Conservation (phyloP, 2,113 vertebrate species). For the Brachirus orientalis region DNA sequence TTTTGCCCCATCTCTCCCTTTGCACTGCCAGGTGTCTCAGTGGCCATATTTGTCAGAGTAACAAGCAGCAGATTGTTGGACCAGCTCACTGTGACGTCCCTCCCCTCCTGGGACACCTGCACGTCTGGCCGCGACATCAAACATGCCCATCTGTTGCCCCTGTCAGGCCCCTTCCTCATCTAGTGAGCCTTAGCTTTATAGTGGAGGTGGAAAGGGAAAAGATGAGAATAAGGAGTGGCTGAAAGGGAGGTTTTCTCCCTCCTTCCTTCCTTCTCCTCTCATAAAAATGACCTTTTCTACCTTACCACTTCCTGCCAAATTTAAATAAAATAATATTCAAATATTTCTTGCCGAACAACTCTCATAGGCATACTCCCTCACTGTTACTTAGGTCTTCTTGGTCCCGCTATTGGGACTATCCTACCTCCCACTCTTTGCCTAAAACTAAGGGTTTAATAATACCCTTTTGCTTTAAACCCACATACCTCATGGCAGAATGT, state of each 20-base stretch:
- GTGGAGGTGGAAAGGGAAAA: conserved; percentile 55
- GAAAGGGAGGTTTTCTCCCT: conserved; percentile 28
- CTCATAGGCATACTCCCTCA: conserved; percentile 13
- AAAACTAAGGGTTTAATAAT: conserved; percentile 7
- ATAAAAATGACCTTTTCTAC: conserved; percentile 19
- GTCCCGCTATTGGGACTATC: conserved; percentile 18
- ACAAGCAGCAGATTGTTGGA: conserved; percentile 65
- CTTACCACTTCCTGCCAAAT: conserved; percentile 6
- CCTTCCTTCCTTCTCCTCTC: conserved; percentile 17
- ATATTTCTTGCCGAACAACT: neutral
- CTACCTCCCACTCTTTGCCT: conserved; percentile 11
- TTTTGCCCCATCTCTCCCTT: conserved; percentile 39
- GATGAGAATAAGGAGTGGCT: conserved; percentile 17
- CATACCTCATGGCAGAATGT: conserved; percentile 66
- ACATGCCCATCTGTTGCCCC: conserved; percentile 66
- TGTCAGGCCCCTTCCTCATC: conserved; percentile 56
- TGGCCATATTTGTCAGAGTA: conserved; percentile 69
- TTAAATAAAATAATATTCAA: conserved; percentile 23
- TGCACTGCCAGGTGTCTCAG: conserved; percentile 62
- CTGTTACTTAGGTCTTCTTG: conserved; percentile 4
- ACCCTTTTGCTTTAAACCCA: conserved; percentile 25
- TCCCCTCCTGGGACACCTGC: conserved; percentile 55
- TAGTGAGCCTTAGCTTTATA: conserved; percentile 49
- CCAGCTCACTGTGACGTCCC: conserved; percentile 54
- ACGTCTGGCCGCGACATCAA: conserved; percentile 60